These are phyloP conservation scores for Tricholaema leucomelas DNA, from an alignment of 2,113 vertebrate species.

Conservation along the genomic window DNA sequence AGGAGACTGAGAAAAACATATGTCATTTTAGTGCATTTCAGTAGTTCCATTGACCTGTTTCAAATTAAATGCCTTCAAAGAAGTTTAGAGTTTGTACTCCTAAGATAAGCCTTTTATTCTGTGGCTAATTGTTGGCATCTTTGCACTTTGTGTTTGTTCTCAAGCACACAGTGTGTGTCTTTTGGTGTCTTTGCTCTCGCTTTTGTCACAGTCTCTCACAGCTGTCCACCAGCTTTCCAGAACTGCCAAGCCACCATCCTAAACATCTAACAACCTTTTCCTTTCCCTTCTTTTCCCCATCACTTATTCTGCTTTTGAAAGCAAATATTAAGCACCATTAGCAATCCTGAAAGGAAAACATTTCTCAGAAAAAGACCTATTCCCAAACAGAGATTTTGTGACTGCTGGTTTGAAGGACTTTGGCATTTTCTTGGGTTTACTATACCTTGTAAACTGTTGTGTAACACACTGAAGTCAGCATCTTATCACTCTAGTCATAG, in stretches of 20 bases:
- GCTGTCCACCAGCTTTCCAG: neutral
- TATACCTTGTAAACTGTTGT: neutral
- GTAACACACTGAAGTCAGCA: neutral
- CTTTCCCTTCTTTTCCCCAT: neutral
- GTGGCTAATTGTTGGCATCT: neutral
- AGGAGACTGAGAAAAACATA: constrained; percentile 4
- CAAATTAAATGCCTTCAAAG: neutral
- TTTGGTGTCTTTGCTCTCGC: neutral
- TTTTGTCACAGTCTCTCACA: neutral
- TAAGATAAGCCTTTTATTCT: neutral
- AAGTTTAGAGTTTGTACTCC: neutral
- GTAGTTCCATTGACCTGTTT: neutral
- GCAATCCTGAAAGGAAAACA: neutral
- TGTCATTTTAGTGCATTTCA: neutral
- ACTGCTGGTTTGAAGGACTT: neutral
- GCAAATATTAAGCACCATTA: neutral
- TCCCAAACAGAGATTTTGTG: neutral
- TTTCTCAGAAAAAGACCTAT: neutral
- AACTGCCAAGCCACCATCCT: neutral
- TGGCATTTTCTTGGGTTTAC: neutral
- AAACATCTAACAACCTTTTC: neutral
- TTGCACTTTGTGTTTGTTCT: neutral
- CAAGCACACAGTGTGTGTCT: neutral
- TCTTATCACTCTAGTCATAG: neutral
- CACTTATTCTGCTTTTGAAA: neutral